These are phyloP conservation scores for Drosophila nigricruria DNA, from an alignment of 2,888 invertebrate genomes.

Conservation along the genomic window DNA sequence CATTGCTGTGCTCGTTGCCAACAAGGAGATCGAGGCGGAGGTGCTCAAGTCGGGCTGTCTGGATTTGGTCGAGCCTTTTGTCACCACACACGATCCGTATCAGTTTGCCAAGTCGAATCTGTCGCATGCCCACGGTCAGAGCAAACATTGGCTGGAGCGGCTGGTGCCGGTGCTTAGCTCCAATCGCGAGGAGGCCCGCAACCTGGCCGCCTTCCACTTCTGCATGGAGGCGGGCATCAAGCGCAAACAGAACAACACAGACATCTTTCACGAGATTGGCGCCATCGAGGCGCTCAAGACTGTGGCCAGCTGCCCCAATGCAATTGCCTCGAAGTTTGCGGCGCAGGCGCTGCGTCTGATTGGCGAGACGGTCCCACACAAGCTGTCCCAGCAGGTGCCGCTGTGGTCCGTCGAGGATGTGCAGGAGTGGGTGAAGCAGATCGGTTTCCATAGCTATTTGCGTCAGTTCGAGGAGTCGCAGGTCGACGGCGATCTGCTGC, in stretches of 20 bases:
- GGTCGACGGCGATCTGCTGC: constrained; percentile 97
- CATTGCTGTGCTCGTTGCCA: constrained; percentile 97
- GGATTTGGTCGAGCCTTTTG: constrained; percentile 98
- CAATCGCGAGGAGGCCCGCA: constrained; percentile 97
- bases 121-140: constrained; percentile 97
- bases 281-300: constrained; percentile 97
- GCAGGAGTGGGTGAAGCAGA: constrained; percentile 98
- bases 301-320: constrained; percentile 98
- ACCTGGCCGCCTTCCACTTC: constrained; percentile 98
- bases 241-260: constrained; percentile 95
- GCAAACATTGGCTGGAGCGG: constrained; percentile 96
- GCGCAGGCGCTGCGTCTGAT: constrained; percentile 96
- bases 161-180: constrained; percentile 97
- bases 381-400: constrained; percentile 98
- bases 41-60: constrained; percentile 98
- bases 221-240: constrained; percentile 99
- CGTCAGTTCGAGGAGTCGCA: constrained; percentile 94
- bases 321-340: constrained; percentile 98
- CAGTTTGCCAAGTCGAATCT: constrained; percentile 97
- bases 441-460: constrained; percentile 95
- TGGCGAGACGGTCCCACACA: constrained; percentile 98
- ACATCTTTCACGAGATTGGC: constrained; percentile 96
- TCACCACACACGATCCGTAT: constrained; percentile 96
- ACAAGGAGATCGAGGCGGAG: constrained; percentile 98
- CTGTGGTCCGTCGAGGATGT: constrained; percentile 99